These are phyloP conservation scores for Peromyscus eremicus DNA, from an alignment of 2,797 vertebrate species.

Conservation along the genomic window DNA sequence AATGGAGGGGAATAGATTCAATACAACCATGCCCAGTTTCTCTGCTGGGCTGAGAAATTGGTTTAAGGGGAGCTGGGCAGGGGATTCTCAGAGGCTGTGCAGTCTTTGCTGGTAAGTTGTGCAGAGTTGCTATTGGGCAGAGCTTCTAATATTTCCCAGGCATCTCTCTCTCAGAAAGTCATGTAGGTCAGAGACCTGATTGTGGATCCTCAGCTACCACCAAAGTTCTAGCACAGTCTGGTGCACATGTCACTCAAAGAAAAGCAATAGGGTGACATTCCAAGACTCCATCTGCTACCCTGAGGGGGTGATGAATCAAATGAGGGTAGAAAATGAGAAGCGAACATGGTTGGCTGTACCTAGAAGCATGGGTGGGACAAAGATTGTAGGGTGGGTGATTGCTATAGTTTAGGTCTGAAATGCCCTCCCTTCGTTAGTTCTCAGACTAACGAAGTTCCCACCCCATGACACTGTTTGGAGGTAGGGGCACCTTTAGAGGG, in stretches of 20 bases:
- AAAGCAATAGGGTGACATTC: conserved; percentile 5
- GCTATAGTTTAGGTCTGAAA: background rate
- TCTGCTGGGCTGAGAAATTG: conserved; percentile 76
- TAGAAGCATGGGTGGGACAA: background rate
- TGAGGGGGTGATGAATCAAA: background rate
- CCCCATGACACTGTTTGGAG: background rate
- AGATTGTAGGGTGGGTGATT: background rate
- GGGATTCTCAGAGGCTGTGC: background rate
- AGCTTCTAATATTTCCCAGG: background rate
- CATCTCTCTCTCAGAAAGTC: conserved; percentile 1
- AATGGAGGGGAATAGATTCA: conserved; percentile 77
- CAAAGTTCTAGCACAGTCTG: background rate
- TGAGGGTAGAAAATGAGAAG: background rate
- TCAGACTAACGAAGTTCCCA: background rate
- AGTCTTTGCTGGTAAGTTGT: conserved; percentile 20
- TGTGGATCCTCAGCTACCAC: background rate
- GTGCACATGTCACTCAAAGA: background rate
- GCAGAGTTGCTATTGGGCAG: background rate
- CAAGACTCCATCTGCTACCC: background rate
- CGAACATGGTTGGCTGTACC: background rate
- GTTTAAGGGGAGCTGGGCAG: conserved; percentile 50
- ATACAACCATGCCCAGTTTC: conserved; percentile 62
- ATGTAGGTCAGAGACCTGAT: background rate
- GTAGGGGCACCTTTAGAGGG: background rate
- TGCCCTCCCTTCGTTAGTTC: too few species aligned